phyloP scores from a whole-genome alignment of 2,888 invertebrate genomes.

The Apamea crenata region DNA sequence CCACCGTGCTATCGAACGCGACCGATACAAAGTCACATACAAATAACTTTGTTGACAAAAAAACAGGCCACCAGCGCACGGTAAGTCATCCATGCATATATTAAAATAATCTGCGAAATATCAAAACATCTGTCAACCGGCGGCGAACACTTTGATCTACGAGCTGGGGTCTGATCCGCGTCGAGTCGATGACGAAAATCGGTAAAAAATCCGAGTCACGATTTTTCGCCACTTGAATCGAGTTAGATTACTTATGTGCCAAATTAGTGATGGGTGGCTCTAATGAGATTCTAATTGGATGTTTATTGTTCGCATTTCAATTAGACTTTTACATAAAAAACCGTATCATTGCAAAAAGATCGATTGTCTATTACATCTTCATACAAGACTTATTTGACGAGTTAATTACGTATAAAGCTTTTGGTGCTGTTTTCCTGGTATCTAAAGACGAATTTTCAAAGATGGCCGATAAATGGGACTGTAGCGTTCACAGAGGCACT shows the following conservation, averaged over 20 bases:
- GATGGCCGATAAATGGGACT: conserved; percentile 18
- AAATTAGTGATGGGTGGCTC: conserved; percentile 65
- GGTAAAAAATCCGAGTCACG: conserved; percentile 70
- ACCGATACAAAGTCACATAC: conserved; percentile 87
- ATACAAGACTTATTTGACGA: conserved; percentile 54
- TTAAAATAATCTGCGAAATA: conserved; percentile 86
- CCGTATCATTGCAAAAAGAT: conserved; percentile 61
- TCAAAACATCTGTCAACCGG: conserved; percentile 88
- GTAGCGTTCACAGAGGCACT: conserved; percentile 39
- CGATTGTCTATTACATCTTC: conserved; percentile 54
- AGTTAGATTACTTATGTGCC: conserved; percentile 69
- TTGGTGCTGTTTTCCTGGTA: conserved; percentile 43
- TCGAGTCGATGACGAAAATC: conserved; percentile 62
- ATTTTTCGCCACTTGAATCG: conserved; percentile 71
- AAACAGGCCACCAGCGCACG: conserved; percentile 84
- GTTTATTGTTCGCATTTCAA: conserved; percentile 68
- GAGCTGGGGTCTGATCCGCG: conserved; percentile 50
- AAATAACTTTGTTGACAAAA: conserved; percentile 82
- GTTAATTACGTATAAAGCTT: conserved; percentile 55
- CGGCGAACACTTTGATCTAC: conserved; percentile 85
- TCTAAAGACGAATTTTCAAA: conserved; percentile 35
- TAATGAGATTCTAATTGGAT: conserved; percentile 74
- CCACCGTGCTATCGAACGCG: conserved; percentile 79
- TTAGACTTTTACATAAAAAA: conserved; percentile 60
- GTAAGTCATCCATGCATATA: conserved; percentile 87